These are phyloP conservation scores for Chaunax sp. DNA, from an alignment of 2,797 vertebrate genomes.

Conservation along the genomic window DNA sequence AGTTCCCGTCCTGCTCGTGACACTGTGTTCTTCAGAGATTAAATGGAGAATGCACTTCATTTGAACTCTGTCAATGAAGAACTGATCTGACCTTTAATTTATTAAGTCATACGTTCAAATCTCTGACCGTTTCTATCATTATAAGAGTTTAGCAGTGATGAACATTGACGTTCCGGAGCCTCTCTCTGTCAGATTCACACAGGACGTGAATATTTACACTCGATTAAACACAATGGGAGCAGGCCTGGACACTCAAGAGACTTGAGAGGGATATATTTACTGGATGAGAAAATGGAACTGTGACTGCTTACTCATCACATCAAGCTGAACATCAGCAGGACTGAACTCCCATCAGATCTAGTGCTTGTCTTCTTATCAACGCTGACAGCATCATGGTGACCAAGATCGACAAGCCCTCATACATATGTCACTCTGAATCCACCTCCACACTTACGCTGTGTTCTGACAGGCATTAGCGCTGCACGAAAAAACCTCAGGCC, in stretches of 20 bases:
- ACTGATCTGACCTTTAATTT: constrained; percentile 36
- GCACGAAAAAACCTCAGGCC: constrained; percentile 11
- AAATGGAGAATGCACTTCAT: constrained; percentile 46
- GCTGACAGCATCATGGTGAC: constrained; percentile 40
- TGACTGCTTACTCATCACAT: constrained; percentile 45
- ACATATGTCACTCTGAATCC: constrained; percentile 43
- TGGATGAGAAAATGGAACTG: background rate
- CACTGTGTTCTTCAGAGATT: constrained; percentile 45
- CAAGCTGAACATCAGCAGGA: constrained; percentile 17
- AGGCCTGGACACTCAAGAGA: constrained; percentile 20
- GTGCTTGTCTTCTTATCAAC: constrained; percentile 28
- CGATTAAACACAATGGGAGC: constrained; percentile 24
- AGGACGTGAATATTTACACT: constrained; percentile 43
- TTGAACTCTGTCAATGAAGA: constrained; percentile 55
- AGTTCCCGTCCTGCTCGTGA: constrained; percentile 9
- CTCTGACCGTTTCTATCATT: constrained; percentile 23
- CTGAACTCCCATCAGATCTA: constrained; percentile 40
- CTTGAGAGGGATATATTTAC: constrained; percentile 12
- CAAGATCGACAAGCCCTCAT: constrained; percentile 34
- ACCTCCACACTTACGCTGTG: background rate
- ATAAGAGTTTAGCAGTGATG: background rate
- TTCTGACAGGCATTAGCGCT: constrained; percentile 19
- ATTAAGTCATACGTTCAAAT: constrained; percentile 22
- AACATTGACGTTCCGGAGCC: constrained; percentile 17
- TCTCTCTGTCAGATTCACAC: constrained; percentile 16